Evolutionary conservation across 2,113 vertebrate species (phyloP).

Genomic region (Malurus cyaneus): DNA sequence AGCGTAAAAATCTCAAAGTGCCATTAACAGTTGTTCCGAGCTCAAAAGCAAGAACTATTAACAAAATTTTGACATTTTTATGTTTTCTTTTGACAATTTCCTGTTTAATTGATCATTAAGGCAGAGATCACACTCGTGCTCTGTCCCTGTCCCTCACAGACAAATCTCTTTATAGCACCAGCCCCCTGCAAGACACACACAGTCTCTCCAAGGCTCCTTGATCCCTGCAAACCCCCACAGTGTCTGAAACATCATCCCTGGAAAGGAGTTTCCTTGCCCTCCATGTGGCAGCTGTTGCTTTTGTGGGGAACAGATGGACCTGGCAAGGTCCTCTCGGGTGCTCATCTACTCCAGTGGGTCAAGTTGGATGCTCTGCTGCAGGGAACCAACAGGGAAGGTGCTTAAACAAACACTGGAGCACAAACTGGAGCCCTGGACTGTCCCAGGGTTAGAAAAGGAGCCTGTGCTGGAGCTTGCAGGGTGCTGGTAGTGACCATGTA

Average conservation of each 20-base stretch:
- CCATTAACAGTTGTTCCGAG: not conserved
- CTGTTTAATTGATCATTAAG: constrained; percentile 63
- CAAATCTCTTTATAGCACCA: not conserved
- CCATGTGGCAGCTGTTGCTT: accelerated
- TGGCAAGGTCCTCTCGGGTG: not conserved
- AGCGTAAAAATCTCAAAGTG: not conserved
- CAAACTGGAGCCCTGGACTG: not conserved
- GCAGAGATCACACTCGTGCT: not conserved
- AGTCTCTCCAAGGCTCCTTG: not conserved
- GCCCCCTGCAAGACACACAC: not conserved
- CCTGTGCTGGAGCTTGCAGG: not conserved
- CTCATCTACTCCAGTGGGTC: not conserved
- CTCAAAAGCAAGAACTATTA: constrained; percentile 3
- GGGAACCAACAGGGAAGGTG: not conserved
- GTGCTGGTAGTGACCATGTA: accelerated
- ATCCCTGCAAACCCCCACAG: not conserved
- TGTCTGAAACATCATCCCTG: not conserved
- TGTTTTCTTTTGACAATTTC: constrained; percentile 44
- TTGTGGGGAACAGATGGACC: not conserved
- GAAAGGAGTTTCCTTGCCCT: not conserved
- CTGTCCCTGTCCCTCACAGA: constrained; percentile 10
- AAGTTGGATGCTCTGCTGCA: accelerated
- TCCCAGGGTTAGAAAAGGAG: not conserved
- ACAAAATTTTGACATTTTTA: constrained; percentile 41
- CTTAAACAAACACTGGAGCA: not conserved